Conservation (phyloP, 2,113 vertebrate species). For the Sinocyclocheilus rhinocerous region DNA sequence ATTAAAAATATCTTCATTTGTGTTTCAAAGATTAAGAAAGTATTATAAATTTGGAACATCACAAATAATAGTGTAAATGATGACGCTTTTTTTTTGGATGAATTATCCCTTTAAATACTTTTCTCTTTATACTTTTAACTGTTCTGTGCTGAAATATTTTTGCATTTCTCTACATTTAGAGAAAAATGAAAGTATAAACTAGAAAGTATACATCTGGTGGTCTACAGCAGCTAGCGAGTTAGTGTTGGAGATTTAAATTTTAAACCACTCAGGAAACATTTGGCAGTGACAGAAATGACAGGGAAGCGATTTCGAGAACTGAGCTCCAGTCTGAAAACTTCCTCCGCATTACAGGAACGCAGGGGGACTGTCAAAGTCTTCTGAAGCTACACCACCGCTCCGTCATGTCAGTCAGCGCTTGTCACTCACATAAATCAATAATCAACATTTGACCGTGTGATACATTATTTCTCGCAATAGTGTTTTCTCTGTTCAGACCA, state of each 20-base stretch:
- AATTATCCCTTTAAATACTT: background rate
- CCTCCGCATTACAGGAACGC: background rate
- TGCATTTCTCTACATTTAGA: background rate
- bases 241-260: background rate
- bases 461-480: background rate
- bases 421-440: conserved; percentile 7
- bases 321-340: background rate
- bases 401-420: background rate
- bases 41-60: too few relatives aligned
- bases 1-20: background rate
- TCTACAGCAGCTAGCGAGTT: background rate
- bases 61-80: background rate
- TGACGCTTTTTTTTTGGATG: background rate
- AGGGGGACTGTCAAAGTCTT: conserved; percentile 14
- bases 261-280: conserved; percentile 2
- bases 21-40: background rate
- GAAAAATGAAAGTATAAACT: background rate
- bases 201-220: background rate
- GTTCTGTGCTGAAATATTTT: background rate
- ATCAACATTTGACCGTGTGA: background rate
- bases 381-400: background rate
- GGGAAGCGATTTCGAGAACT: background rate
- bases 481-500: background rate
- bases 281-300: conserved; percentile 13
- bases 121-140: background rate